phyloP scores from a whole-genome alignment of 37 sponge, comb jelly and placozoan genomes.

The Halisarca cf. caerulea region DNA sequence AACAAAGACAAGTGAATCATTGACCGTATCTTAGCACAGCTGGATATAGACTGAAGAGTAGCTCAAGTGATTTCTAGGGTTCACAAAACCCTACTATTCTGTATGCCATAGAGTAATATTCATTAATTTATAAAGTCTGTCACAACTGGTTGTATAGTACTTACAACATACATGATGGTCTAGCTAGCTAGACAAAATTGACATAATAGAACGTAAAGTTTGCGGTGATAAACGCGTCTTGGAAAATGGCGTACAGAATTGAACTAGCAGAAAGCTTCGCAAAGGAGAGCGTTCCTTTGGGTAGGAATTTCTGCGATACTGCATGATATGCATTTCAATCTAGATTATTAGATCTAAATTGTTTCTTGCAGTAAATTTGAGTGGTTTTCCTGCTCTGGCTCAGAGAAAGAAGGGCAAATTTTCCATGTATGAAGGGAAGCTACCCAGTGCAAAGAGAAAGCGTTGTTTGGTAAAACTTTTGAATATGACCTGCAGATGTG shows the following conservation, averaged over 20 bases:
- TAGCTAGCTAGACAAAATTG: no score
- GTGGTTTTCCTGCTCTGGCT: neutral
- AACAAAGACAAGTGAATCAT: no score
- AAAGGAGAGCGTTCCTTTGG: no score
- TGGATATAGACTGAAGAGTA: no score
- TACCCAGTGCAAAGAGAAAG: neutral
- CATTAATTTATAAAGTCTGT: no score
- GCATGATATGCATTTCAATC: neutral
- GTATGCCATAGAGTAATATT: no score
- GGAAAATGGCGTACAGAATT: constrained; percentile 10
- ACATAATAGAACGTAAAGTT: neutral
- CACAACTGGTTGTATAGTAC: no score
- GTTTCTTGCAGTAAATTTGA: neutral
- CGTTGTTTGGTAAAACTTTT: neutral
- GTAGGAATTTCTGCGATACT: no score
- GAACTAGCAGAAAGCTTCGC: neutral
- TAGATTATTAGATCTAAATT: neutral
- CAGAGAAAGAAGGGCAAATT: neutral
- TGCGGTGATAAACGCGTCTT: neutral
- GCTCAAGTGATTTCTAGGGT: no score
- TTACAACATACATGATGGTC: no score
- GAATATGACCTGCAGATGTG: neutral
- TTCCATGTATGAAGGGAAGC: constrained; percentile 6
- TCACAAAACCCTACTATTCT: no score
- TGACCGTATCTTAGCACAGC: no score